Evolutionary conservation across 2,797 vertebrate species (phyloP), one percentile per base, ranked within the genome.

Genomic region (Cichlasoma orientale): DNA sequence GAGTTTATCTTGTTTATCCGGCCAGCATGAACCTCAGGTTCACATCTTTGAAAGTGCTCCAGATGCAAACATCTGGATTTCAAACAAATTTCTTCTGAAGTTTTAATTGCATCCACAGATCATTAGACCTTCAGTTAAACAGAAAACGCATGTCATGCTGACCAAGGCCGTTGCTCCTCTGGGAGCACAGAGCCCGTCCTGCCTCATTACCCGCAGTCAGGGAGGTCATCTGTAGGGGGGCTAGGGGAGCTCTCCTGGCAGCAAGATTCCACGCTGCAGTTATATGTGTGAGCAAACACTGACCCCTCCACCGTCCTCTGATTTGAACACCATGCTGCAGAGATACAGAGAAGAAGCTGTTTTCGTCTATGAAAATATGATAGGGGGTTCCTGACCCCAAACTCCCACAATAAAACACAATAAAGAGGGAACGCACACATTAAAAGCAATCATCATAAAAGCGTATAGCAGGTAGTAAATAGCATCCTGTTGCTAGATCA

Each of bases 201-300:
- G 87, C 85, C 76, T 90, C 89, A 91, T 91, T 92, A 87, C 70
- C 55, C 53, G 55, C 72, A 77, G 52, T 21, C 77, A 77, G 83
- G 59, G 72, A 83, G 82, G 84, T 88, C 79, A 88, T 57, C 69
- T 41, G 72, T 61, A 50, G 61, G 73, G 31, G 59, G 66, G 29
- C 12, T 16, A 29, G 23, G 16, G 18, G 33, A 68, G 47, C 36
- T 72, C 54, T 36, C 7, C 11, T 12, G 58, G 18, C 14, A 63
- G 58, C 55, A 79, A 80, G 79, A 78, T 79, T 79, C 81, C 86
- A 85, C 76, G 52, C 72, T 16, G 5, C 31, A 72, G 52, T 74
- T 53, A 41, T 66, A 52, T 70, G 57, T 47, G 71, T 55, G 56
- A 70, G 18, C 61, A 77, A 72, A 44, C 59, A 70, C 36, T 29